Percentiles rank a stretch among this genome's conserved stretches.
Conservation (phyloP, 2,888 invertebrate genomes). For the Coecobrya sp. region DNA sequence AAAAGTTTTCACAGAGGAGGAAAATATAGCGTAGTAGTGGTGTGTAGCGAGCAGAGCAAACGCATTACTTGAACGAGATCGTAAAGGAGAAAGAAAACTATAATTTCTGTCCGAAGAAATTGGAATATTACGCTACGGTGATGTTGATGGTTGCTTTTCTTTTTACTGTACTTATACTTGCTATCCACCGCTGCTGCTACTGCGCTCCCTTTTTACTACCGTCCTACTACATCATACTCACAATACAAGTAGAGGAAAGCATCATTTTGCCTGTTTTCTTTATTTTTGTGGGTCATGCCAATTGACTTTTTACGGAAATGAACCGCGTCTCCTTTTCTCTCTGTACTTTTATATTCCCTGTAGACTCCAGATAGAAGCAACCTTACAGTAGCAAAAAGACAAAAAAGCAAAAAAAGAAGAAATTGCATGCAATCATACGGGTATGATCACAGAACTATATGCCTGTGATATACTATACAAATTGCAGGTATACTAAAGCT, state of each 20-base stretch:
- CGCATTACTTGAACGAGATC: neutral
- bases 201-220: neutral
- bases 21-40: no score
- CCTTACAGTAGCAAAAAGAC: neutral
- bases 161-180: neutral
- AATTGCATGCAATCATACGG: neutral
- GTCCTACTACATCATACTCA: neutral
- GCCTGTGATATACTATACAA: no score
- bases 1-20: neutral
- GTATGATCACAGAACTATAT: no score
- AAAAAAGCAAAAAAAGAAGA: neutral
- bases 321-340: constrained; percentile 1
- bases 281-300: constrained; percentile 68
- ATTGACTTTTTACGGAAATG: constrained; percentile 74
- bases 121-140: neutral
- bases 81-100: neutral
- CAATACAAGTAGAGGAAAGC: neutral
- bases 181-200: neutral
- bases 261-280: constrained; percentile 17
- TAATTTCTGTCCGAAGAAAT: neutral
- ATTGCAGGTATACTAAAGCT: no score
- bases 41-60: no score
- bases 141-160: neutral
- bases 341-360: neutral
- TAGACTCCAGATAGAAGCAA: neutral